Percentiles rank a stretch among this genome's conserved stretches.
These are phyloP conservation scores for Saccopteryx bilineata DNA, from an alignment of 2,113 vertebrate genomes.

Conservation along the genomic window DNA sequence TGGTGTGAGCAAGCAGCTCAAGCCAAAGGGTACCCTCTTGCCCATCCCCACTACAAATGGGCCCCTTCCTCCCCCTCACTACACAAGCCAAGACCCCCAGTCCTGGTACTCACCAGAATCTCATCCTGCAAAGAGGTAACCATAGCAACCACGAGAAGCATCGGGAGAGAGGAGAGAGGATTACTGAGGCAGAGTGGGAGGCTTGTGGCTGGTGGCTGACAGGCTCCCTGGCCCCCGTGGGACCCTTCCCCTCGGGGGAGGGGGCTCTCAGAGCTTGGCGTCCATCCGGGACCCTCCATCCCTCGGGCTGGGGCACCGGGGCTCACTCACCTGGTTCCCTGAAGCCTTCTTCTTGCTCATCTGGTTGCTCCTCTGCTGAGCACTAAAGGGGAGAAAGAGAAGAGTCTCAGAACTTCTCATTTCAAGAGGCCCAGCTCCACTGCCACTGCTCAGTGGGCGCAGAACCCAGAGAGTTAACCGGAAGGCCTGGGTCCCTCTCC, in stretches of 20 bases:
- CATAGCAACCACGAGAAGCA: conserved; percentile 92
- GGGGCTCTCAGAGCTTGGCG: conserved; percentile 64
- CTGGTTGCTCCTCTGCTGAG: conserved; percentile 98
- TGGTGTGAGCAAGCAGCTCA: not conserved
- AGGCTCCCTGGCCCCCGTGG: conserved; percentile 65
- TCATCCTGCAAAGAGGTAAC: conserved; percentile 94
- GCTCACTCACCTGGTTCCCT: conserved; percentile 95
- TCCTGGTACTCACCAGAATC: conserved; percentile 94
- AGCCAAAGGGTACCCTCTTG: conserved; percentile 12
- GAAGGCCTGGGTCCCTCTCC: not conserved
- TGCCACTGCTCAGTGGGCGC: not conserved
- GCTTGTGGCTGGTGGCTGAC: conserved; percentile 71
- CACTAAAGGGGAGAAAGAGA: conserved; percentile 86
- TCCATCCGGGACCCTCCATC: conserved; percentile 71
- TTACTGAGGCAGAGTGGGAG: conserved; percentile 87
- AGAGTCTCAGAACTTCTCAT: not conserved
- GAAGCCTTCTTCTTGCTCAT: conserved; percentile 97
- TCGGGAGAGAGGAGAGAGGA: conserved; percentile 91
- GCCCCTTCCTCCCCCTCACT: conserved; percentile 71
- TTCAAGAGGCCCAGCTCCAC: not conserved
- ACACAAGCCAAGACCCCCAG: conserved; percentile 69
- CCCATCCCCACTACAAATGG: conserved; percentile 17
- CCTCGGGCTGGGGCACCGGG: conserved; percentile 56
- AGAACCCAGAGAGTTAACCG: not conserved
- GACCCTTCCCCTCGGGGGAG: conserved; percentile 55